Evolutionary conservation across 2,888 invertebrate genomes (phyloP).

Genomic region (Boloria euphrosyne): DNA sequence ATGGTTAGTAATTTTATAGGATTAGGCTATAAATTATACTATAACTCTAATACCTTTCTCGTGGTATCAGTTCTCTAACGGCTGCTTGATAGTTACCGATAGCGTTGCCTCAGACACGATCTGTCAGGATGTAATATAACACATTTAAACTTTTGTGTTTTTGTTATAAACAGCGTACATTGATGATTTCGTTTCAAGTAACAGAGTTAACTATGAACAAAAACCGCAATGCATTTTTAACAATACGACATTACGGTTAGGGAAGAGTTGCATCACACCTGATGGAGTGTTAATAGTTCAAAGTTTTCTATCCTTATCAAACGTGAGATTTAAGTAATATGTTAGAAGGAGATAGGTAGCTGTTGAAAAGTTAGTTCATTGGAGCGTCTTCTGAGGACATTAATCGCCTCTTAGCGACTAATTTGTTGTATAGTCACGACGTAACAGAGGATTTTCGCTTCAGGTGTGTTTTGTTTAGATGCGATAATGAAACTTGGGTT

Average conservation of each 20-base stretch:
- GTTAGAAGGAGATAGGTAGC: constrained; percentile 38
- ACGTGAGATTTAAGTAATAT: constrained; percentile 4
- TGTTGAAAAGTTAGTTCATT: constrained; percentile 43
- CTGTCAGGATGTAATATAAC: constrained; percentile 14
- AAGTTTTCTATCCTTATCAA: constrained; percentile 37
- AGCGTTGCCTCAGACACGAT: constrained; percentile 47
- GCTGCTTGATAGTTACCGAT: constrained; percentile 62
- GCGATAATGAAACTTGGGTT: neutral
- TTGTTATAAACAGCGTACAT: neutral
- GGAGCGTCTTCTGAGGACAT: constrained; percentile 42
- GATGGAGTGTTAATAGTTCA: constrained; percentile 39
- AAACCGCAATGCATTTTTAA: constrained; percentile 18
- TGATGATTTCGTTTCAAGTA: neutral
- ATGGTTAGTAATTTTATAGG: neutral
- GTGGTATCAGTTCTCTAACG: constrained; percentile 46
- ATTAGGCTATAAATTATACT: neutral
- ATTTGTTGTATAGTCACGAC: constrained; percentile 37
- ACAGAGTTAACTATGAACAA: neutral
- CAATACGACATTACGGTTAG: neutral
- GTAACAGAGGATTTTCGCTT: constrained; percentile 14
- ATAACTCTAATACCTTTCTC: neutral
- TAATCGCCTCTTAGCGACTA: constrained; percentile 42
- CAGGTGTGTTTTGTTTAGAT: constrained; percentile 21
- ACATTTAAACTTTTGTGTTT: neutral
- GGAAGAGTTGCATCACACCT: constrained; percentile 3